Percentiles rank a stretch among this genome's conserved stretches.
Conservation (phyloP, 2,113 vertebrate species). For the Motacilla tschutschensis region DNA sequence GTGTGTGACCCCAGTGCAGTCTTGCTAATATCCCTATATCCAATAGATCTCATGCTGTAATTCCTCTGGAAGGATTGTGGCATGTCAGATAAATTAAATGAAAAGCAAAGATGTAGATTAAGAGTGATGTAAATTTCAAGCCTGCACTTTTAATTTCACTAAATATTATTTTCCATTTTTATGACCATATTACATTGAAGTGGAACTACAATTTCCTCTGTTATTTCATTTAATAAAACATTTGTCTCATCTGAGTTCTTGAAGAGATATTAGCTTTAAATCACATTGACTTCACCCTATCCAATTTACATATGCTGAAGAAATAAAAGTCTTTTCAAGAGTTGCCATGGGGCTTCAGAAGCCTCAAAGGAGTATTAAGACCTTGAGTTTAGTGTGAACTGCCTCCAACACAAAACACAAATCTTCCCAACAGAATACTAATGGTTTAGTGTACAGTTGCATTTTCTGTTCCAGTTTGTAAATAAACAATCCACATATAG, state of each 20-base stretch:
- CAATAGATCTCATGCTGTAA: slow-evolving; percentile 37
- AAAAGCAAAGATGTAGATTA: slow-evolving; percentile 59
- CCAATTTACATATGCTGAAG: slow-evolving; percentile 75
- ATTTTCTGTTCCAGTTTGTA: slow-evolving; percentile 47
- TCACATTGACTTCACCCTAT: slow-evolving; percentile 69
- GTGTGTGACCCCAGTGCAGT: background rate
- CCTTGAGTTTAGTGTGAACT: slow-evolving; percentile 72
- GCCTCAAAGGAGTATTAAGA: slow-evolving; percentile 72
- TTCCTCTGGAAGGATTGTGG: slow-evolving; percentile 41
- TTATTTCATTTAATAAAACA: slow-evolving; percentile 71
- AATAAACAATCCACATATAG: slow-evolving; percentile 13
- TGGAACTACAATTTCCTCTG: slow-evolving; percentile 66
- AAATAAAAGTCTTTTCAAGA: slow-evolving; percentile 75
- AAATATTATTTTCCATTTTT: slow-evolving; percentile 72
- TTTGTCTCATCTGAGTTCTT: slow-evolving; percentile 70
- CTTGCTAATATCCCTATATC: slow-evolving; percentile 41
- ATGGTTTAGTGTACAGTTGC: slow-evolving; percentile 58
- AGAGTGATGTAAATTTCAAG: slow-evolving; percentile 60
- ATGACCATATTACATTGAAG: slow-evolving; percentile 58
- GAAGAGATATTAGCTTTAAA: slow-evolving; percentile 75
- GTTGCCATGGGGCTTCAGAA: slow-evolving; percentile 61
- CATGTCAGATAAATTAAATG: slow-evolving; percentile 60
- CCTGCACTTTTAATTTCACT: slow-evolving; percentile 70
- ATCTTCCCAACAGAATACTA: slow-evolving; percentile 67
- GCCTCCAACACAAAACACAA: slow-evolving; percentile 66